Evolutionary conservation across 1,140 invertebrate genomes (phyloP).

Genomic region (Zelostemma sp.): DNA sequence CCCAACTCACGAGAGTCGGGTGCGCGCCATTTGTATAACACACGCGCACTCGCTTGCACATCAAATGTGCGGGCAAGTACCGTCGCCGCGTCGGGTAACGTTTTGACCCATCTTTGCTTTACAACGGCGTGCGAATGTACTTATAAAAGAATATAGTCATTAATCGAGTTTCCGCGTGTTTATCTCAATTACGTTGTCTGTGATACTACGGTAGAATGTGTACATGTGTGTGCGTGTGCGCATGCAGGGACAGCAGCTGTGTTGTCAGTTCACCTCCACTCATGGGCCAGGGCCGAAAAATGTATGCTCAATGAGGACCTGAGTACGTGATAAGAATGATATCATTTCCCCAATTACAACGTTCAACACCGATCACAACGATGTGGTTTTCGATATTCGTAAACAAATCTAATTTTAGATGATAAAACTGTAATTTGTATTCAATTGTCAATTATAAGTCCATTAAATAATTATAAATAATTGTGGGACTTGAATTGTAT

Average conservation of each 20-base stretch:
- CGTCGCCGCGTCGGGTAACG: slow-evolving; percentile 2
- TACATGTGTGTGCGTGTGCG: not conserved
- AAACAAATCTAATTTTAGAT: too few relatives aligned
- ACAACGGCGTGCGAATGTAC: not conserved
- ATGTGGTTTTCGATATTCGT: too few relatives aligned
- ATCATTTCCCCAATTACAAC: too few relatives aligned
- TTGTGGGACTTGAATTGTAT: too few relatives aligned
- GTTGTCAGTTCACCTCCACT: slow-evolving; percentile 10
- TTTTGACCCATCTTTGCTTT: slow-evolving; percentile 2
- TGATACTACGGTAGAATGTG: not conserved
- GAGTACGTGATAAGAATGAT: too few relatives aligned
- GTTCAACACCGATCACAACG: too few relatives aligned
- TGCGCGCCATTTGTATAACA: slow-evolving; percentile 16
- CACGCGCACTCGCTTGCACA: slow-evolving; percentile 1
- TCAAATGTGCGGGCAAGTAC: not conserved
- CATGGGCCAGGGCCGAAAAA: slow-evolving; percentile 12
- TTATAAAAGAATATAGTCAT: not conserved
- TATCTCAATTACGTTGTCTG: not conserved
- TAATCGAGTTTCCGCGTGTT: not conserved
- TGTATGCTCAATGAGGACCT: too few relatives aligned
- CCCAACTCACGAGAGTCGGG: slow-evolving; percentile 14
- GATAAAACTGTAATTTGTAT: too few relatives aligned
- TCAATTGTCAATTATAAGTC: too few relatives aligned
- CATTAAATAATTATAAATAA: too few relatives aligned
- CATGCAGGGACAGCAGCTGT: slow-evolving; percentile 6